Evolutionary conservation across 1,140 invertebrate species (phyloP), one percentile per base, ranked within the genome.

Genomic region (Drosophila chauvacae): DNA sequence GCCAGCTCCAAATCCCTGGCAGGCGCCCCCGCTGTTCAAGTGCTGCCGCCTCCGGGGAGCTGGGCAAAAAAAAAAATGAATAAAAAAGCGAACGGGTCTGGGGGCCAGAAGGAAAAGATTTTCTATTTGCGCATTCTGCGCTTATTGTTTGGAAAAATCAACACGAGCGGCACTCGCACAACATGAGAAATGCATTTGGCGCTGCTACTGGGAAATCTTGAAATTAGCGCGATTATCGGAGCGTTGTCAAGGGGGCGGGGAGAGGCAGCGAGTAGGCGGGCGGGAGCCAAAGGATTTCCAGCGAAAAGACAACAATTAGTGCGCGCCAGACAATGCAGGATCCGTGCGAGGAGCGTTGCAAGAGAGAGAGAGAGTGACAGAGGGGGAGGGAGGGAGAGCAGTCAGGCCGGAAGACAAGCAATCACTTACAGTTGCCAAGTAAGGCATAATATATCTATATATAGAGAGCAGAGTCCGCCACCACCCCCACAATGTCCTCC

Each of bases 211-310:
- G 88, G 88, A 91, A 91, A 91, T 91, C 88, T 91, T 91, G 83
- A 91, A 91, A 91, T 91, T 91, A 91, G 88, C 88, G 81, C 88
- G 88, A 91, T 91, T 91, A 91, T 87, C 86, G 86, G 78, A 90
- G 85, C 85, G 85, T 91, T 91, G 87, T 73, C 62, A 74, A 84
- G 85, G 73, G 81, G 64, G 23, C 23, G 23, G 65, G 53, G 60
- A 55, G 35, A 18, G 45, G 47, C 26, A 18, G 16, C 30, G 33
- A 44, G 50, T 7, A 28, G 50, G 23, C 69, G 56, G 53, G 71
- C 16, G 37, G 58, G 42, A 39, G 41, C 48, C 57, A 57, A 77
- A 68, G 75, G 45, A 59, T 68, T 57, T 42, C 33, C 61, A 42
- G 63, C 74, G 44, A 51, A 77, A 70, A 70, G 75, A 64, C 76